phyloP scores from a whole-genome alignment of 2,113 vertebrate genomes.

The Copsychus sechellarum region DNA sequence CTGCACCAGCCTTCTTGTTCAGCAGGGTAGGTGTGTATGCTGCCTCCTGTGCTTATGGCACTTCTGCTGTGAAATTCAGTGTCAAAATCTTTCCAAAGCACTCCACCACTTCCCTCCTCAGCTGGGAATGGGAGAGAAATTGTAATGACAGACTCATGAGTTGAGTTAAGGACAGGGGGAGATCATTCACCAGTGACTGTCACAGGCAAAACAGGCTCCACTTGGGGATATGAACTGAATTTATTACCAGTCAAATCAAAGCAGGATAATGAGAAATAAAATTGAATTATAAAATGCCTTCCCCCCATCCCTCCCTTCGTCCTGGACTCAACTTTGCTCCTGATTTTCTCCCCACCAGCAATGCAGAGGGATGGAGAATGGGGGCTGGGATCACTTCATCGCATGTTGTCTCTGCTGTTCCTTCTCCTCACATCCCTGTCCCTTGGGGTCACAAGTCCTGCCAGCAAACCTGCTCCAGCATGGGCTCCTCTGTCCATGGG shows the following conservation, averaged over 20 bases:
- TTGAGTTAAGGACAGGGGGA: neutral
- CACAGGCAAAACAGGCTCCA: neutral
- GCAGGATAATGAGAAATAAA: neutral
- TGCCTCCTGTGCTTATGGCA: neutral
- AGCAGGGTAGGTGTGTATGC: neutral
- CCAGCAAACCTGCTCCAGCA: neutral
- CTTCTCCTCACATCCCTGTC: neutral
- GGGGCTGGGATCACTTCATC: neutral
- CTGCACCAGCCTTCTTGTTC: neutral
- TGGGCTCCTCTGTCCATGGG: neutral
- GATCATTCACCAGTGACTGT: neutral
- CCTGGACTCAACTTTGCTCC: neutral
- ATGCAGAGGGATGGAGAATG: neutral
- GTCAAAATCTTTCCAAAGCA: neutral
- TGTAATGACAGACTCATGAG: neutral
- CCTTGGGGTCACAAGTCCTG: neutral
- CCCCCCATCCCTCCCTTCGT: neutral
- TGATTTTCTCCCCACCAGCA: neutral
- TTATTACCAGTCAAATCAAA: neutral
- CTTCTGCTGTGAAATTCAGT: neutral
- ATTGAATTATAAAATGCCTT: neutral
- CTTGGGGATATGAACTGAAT: neutral
- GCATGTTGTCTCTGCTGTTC: accelerated
- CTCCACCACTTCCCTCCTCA: neutral
- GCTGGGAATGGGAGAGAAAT: neutral